Conservation (phyloP, 2,797 vertebrate genomes). For the Amazonetta brasiliensis region DNA sequence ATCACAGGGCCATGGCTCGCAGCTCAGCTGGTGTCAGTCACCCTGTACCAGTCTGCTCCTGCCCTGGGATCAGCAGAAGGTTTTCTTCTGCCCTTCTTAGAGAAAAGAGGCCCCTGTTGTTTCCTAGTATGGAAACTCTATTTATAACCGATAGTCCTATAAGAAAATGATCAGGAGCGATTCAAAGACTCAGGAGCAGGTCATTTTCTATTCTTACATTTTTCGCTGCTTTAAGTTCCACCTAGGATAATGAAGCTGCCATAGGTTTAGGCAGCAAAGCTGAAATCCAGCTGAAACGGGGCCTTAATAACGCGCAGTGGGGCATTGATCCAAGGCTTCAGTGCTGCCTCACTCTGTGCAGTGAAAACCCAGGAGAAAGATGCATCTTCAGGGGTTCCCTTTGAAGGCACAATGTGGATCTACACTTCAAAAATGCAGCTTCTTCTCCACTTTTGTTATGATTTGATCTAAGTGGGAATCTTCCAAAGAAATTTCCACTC, state of each 20-base stretch:
- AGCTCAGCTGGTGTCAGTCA: background rate
- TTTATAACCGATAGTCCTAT: slow-evolving; percentile 36
- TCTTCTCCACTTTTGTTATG: background rate
- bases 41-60: background rate
- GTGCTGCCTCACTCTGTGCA: background rate
- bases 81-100: background rate
- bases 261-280: background rate
- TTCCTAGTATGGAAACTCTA: slow-evolving; percentile 4
- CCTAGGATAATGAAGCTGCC: background rate
- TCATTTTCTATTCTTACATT: slow-evolving; percentile 44
- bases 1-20: background rate
- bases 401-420: background rate
- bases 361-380: background rate
- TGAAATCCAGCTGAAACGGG: background rate
- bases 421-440: background rate
- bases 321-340: background rate
- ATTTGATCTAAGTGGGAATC: background rate
- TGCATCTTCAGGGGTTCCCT: background rate
- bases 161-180: slow-evolving; percentile 32
- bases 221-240: slow-evolving; percentile 30
- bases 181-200: background rate
- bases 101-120: background rate
- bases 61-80: background rate
- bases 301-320: background rate
- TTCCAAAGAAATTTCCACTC: background rate